Conservation (phyloP, 2,797 vertebrate genomes). For the Hyperoplus immaculatus region DNA sequence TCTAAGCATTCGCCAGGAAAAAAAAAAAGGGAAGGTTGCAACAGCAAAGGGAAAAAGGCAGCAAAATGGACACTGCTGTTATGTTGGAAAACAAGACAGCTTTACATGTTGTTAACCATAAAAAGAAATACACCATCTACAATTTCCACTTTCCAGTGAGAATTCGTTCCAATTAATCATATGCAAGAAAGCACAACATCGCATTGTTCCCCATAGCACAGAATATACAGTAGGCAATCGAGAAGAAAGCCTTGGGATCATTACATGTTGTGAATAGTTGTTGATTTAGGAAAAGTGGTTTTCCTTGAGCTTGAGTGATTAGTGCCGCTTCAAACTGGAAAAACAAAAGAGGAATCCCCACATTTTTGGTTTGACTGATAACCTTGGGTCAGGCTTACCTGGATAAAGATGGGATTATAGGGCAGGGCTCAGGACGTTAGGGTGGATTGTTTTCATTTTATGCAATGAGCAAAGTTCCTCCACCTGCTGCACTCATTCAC, state of each 20-base stretch:
- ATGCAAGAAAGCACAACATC: neutral
- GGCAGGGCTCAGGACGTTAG: slow-evolving; percentile 10
- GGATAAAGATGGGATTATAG: slow-evolving; percentile 46
- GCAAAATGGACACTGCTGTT: too few species aligned
- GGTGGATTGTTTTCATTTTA: neutral
- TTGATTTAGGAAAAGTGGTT: neutral
- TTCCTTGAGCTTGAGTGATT: neutral
- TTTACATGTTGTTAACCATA: too few species aligned
- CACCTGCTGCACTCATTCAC: neutral
- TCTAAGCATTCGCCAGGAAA: too few species aligned
- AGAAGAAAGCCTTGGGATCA: neutral
- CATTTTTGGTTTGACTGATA: slow-evolving; percentile 30
- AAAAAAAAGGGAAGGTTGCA: too few species aligned
- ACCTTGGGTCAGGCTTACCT: slow-evolving; percentile 49
- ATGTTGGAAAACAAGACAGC: too few species aligned
- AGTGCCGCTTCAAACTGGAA: slow-evolving; percentile 1
- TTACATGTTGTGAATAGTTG: neutral
- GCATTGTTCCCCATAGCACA: neutral
- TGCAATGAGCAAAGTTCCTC: slow-evolving; percentile 4
- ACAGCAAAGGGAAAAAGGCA: too few species aligned
- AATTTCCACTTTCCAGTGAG: neutral
- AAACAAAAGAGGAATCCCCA: slow-evolving; percentile 33
- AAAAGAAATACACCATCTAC: too few species aligned
- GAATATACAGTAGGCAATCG: neutral
- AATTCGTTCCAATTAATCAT: neutral